These are phyloP conservation scores for Drosophila lutescens DNA, from an alignment of 2,888 invertebrate genomes.

Conservation along the genomic window DNA sequence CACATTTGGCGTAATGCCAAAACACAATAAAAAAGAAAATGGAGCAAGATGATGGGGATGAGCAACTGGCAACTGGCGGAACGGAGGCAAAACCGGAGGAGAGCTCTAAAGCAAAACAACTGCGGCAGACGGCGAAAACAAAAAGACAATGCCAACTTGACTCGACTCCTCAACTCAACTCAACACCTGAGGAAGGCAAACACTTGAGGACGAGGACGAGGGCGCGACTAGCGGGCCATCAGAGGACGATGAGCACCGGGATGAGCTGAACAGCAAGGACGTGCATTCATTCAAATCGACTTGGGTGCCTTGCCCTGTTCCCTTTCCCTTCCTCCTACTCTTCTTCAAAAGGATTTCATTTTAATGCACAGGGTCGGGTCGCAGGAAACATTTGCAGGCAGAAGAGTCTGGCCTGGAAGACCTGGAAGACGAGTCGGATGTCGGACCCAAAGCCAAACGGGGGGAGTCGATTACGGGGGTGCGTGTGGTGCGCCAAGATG, in stretches of 20 bases:
- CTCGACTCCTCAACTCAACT: conserved; percentile 41
- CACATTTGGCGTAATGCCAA: conserved; percentile 82
- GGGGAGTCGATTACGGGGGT: conserved; percentile 57
- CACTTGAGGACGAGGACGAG: conserved; percentile 66
- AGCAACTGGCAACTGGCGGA: neutral
- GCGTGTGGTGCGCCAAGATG: conserved; percentile 73
- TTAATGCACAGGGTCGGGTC: conserved; percentile 61
- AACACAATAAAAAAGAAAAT: conserved; percentile 58
- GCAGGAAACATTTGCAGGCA: conserved; percentile 64
- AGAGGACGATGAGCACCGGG: conserved; percentile 23
- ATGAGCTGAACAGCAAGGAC: conserved; percentile 55
- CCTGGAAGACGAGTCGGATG: neutral
- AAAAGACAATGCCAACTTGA: conserved; percentile 74
- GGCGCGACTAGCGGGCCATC: neutral
- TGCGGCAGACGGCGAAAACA: conserved; percentile 65
- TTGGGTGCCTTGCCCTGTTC: conserved; percentile 10
- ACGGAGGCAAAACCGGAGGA: conserved; percentile 15
- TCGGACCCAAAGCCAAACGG: conserved; percentile 7
- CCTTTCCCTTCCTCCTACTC: conserved; percentile 25
- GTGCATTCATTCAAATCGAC: conserved; percentile 79
- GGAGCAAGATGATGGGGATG: neutral
- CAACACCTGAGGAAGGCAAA: conserved; percentile 78
- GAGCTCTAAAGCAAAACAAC: conserved; percentile 60
- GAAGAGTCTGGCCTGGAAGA: conserved; percentile 4
- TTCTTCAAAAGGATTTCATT: conserved; percentile 70